Evolutionary conservation across 2,888 invertebrate genomes (phyloP).

Genomic region (Himalopsyche kuldschensis): DNA sequence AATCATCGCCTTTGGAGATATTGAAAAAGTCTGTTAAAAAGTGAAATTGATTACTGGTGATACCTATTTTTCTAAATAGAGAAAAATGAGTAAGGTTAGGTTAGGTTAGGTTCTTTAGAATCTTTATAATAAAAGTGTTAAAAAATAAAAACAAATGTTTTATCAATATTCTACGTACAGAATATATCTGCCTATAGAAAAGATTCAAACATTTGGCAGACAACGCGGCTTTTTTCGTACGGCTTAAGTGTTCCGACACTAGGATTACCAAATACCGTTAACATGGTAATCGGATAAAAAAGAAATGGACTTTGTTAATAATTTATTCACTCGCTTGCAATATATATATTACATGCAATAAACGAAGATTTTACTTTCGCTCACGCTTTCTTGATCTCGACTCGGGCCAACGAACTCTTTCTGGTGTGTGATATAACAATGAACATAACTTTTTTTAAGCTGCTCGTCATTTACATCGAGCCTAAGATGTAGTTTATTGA

Average conservation of each 20-base stretch:
- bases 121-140: too few species aligned
- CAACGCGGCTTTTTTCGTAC: background rate
- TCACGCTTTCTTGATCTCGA: conserved; percentile 18
- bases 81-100: too few species aligned
- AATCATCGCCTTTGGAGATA: too few species aligned
- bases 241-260: background rate
- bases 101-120: too few species aligned
- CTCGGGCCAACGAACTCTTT: conserved; percentile 20
- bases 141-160: too few species aligned
- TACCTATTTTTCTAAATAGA: too few species aligned
- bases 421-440: background rate
- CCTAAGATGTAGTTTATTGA: background rate
- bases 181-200: too few species aligned
- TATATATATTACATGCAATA: background rate
- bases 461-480: background rate
- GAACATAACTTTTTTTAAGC: background rate
- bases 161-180: too few species aligned
- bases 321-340: background rate
- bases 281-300: background rate
- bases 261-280: background rate
- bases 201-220: too few species aligned
- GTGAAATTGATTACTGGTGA: too few species aligned
- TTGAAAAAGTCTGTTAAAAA: too few species aligned
- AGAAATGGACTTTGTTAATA: background rate
- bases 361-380: conserved; percentile 25